A percentile compares a stretch with the other conserved stretches of the same genome.
These are phyloP conservation scores for Globodera ellingtonae DNA, from an alignment of 1,140 invertebrate species.

Conservation along the genomic window DNA sequence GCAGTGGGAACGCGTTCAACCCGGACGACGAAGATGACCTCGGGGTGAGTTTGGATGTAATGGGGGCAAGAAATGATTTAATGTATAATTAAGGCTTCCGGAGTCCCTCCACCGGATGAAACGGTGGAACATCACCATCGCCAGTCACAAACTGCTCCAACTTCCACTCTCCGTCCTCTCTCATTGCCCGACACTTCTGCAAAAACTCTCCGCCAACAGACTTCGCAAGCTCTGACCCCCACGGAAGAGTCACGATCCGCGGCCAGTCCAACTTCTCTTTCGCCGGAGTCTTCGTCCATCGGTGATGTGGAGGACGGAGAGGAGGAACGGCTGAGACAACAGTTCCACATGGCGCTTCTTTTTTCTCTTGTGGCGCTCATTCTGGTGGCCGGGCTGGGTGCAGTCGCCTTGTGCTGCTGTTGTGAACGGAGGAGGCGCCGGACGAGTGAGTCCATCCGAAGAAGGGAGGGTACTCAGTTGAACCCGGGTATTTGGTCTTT, in stretches of 20 bases:
- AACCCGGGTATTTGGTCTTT: neutral
- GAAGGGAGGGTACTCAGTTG: neutral
- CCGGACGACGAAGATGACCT: slow-evolving; percentile 28
- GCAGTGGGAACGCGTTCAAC: slow-evolving; percentile 25
- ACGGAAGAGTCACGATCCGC: neutral
- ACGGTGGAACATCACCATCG: neutral
- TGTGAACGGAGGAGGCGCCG: neutral
- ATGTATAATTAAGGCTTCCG: neutral
- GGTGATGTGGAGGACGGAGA: slow-evolving; percentile 1
- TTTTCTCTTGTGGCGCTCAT: neutral
- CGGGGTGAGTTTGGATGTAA: neutral
- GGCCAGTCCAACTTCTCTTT: neutral
- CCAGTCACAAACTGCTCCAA: neutral
- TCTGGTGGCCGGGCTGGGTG: neutral
- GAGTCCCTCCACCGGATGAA: neutral
- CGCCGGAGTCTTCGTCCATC: neutral
- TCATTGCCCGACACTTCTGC: neutral
- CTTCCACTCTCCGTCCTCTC: neutral
- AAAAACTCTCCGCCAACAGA: neutral
- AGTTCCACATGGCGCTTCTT: neutral
- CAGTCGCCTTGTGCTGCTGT: neutral
- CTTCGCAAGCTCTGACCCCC: neutral
- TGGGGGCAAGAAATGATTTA: too few species aligned
- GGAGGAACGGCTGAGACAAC: neutral
- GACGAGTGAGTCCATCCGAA: neutral